Percentiles rank a stretch among this genome's conserved stretches.
Evolutionary conservation across 2,888 invertebrate genomes (phyloP).

Genomic region (Platycnemis pennipes): DNA sequence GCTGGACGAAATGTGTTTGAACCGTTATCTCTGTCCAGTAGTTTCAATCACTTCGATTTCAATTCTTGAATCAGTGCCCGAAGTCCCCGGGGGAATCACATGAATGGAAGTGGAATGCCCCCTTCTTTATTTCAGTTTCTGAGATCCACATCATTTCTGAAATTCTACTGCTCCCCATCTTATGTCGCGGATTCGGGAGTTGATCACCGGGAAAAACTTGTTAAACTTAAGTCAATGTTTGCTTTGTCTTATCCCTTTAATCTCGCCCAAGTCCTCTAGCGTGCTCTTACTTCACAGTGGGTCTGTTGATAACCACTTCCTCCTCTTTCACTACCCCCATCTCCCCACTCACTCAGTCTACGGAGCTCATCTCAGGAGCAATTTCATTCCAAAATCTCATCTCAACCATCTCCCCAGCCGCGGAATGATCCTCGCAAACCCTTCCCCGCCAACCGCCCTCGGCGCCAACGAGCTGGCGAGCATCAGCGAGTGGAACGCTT

Average conservation of each 20-base stretch:
- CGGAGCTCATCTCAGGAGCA: conserved; percentile 44
- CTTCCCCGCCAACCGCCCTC: not conserved
- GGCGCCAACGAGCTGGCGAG: conserved; percentile 18
- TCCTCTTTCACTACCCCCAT: not conserved
- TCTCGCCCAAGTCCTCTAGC: not conserved
- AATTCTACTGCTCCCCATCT: not conserved
- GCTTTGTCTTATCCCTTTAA: conserved; percentile 55
- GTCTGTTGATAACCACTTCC: conserved; percentile 35
- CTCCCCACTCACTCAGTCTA: not conserved
- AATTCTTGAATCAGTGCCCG: not conserved
- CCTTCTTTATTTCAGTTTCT: not conserved
- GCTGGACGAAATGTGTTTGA: not conserved
- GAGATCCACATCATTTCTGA: not conserved
- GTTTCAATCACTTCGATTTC: conserved; percentile 36
- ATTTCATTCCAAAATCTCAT: conserved; percentile 59
- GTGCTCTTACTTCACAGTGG: conserved; percentile 3
- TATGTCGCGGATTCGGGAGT: not conserved
- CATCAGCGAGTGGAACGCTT: not conserved
- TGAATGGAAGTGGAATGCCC: not conserved
- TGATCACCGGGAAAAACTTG: conserved; percentile 2
- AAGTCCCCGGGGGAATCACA: not conserved
- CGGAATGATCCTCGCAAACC: conserved; percentile 37
- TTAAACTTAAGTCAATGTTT: conserved; percentile 19
- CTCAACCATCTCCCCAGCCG: conserved; percentile 28
- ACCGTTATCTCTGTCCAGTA: conserved; percentile 9